Evolutionary conservation across 2,113 vertebrate genomes (phyloP).

Genomic region (Ovis canadensis): DNA sequence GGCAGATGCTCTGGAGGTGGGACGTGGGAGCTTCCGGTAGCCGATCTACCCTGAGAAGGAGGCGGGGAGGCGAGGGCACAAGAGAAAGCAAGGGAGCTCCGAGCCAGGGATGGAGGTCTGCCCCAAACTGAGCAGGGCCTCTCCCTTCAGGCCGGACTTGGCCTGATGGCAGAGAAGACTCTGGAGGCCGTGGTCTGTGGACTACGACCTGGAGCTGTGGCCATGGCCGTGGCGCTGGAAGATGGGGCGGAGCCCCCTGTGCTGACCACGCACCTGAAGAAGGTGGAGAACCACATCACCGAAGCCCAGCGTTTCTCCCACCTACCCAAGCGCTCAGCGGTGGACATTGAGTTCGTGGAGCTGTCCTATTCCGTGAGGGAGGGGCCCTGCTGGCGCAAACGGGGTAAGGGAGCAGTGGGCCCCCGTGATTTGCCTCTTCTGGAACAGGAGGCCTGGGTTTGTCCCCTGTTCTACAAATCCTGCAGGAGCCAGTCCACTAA

Average conservation of each 20-base stretch:
- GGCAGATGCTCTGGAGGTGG: background rate
- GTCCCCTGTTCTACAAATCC: background rate
- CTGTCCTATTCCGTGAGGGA: conserved; percentile 96
- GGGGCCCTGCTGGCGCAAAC: conserved; percentile 94
- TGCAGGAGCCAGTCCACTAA: background rate
- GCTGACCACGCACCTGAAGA: conserved; percentile 94
- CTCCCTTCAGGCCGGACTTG: conserved; percentile 1
- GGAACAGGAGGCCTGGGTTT: background rate
- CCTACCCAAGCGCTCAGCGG: conserved; percentile 92
- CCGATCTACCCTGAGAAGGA: conserved; percentile 50
- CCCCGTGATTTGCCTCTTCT: background rate
- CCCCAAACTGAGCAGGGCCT: conserved; percentile 27
- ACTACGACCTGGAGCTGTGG: conserved; percentile 55
- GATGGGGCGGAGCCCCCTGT: conserved; percentile 91
- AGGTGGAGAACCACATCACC: conserved; percentile 98
- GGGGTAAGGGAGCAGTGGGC: conserved; percentile 85
- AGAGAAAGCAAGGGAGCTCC: background rate
- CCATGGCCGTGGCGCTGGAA: conserved; percentile 89
- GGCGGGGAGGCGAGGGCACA: background rate
- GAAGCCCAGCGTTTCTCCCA: conserved; percentile 97
- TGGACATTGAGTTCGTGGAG: conserved; percentile 96
- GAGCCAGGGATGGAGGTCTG: background rate
- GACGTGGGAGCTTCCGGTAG: conserved; percentile 24
- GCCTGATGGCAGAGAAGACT: conserved; percentile 72
- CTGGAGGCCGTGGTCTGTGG: conserved; percentile 32